Evolutionary conservation across 2,113 vertebrate genomes (phyloP).

Genomic region (Poicephalus gulielmi): DNA sequence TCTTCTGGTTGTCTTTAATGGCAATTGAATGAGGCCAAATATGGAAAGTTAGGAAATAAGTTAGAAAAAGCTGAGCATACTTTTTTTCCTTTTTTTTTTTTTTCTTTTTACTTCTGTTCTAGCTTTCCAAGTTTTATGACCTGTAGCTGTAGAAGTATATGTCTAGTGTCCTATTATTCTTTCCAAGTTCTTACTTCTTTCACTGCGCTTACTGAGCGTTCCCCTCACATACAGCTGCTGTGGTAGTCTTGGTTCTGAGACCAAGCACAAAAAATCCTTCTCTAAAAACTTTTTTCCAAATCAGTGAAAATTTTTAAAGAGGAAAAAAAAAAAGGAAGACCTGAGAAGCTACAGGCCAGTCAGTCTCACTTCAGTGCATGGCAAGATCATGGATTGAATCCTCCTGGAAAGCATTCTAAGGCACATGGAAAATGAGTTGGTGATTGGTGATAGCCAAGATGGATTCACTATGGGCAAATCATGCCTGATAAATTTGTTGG

Average conservation of each 20-base stretch:
- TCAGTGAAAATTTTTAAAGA: neutral
- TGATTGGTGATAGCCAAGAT: neutral
- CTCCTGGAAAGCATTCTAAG: neutral
- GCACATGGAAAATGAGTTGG: neutral
- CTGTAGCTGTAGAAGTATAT: neutral
- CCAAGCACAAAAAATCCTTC: neutral
- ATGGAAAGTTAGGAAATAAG: neutral
- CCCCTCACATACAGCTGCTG: neutral
- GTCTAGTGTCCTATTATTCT: neutral
- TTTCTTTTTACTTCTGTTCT: neutral
- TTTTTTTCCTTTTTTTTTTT: neutral
- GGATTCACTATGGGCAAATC: neutral
- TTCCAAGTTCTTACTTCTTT: neutral
- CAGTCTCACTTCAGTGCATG: neutral
- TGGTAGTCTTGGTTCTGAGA: neutral
- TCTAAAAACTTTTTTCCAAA: neutral
- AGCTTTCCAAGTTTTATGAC: neutral
- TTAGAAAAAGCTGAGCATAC: neutral
- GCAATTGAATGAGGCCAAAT: neutral
- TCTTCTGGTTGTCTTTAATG: neutral
- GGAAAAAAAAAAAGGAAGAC: neutral
- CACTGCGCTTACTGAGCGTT: neutral
- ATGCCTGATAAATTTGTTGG: neutral
- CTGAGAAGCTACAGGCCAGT: neutral
- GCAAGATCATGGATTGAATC: neutral